These are phyloP conservation scores for Brachyistius frenatus DNA, from an alignment of 2,113 vertebrate species.

Conservation along the genomic window DNA sequence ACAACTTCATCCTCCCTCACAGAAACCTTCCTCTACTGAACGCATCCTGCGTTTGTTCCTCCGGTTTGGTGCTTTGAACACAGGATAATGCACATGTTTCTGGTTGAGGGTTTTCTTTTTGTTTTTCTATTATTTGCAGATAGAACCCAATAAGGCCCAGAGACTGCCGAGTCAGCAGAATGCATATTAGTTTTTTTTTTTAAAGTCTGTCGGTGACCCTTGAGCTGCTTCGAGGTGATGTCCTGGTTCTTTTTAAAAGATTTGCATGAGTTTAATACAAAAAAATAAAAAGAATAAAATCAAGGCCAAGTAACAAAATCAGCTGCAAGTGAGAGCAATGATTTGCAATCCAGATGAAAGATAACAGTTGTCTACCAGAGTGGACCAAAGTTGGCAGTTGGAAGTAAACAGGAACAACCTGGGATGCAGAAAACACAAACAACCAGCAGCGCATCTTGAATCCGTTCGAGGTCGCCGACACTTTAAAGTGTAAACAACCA, in stretches of 20 bases:
- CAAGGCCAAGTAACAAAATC: neutral
- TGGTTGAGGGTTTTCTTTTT: conserved; percentile 17
- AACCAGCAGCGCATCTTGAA: conserved; percentile 34
- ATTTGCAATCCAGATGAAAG: conserved; percentile 8
- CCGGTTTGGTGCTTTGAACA: conserved; percentile 12
- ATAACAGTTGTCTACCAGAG: neutral
- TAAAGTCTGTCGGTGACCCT: neutral
- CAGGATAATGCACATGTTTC: conserved; percentile 20
- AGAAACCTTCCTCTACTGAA: conserved; percentile 22
- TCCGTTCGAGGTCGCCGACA: conserved; percentile 33
- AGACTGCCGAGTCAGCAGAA: conserved; percentile 27
- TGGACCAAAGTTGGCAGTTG: conserved; percentile 5
- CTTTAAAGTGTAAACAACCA: conserved; percentile 11
- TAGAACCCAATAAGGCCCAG: too few relatives aligned
- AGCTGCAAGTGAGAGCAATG: neutral
- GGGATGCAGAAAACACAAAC: conserved; percentile 32
- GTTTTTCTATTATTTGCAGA: conserved; percentile 39
- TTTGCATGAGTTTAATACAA: neutral
- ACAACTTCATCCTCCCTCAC: conserved; percentile 24
- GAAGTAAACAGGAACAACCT: conserved; percentile 41
- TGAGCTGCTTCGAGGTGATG: neutral
- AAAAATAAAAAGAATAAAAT: too few relatives aligned
- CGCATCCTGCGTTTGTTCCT: conserved; percentile 61
- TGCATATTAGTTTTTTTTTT: neutral
- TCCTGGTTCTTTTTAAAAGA: neutral